Base-by-base conservation (phyloP, 2,113 vertebrate genomes). In the Saccopteryx leptura region DNA sequence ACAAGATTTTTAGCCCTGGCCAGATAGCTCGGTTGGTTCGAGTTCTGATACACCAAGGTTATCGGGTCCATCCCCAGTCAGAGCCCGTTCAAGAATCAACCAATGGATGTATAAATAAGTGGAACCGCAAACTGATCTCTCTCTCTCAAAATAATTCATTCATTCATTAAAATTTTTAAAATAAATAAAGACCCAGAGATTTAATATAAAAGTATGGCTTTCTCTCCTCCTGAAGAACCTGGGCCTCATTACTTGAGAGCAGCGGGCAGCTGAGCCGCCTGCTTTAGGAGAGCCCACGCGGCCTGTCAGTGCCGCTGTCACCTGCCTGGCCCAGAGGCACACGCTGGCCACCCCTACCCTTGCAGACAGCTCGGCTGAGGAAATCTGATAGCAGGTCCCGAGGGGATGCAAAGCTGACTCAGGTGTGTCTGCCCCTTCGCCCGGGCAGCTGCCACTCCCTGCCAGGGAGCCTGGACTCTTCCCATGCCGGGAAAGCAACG, bases 141-240 rank as follows among this genome's bases (percentile, higher is more conserved):
- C 65, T n/a, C 65, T 68, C 65, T 68, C 31, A 89, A 50, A 39
- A 39, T 39, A 39, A 39, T 39, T 39, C 3, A 39, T 39, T 39
- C 39, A 39, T 39, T 39, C 39, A 39, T 39, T 39, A 39, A 39
- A 39, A 39, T 39, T 39, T 39, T 39, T 39, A 39, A 39, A 39
- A 39, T 39, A 39, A 39, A 39, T 39, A 39, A 39, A 39, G 39
- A 56, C 10, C 28, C 17, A 65, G 60, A 65, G 11, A 23, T 26
- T 56, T 75, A 65, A 54, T 61, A 56, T 75, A 52, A 80, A 84
- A 83, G 50, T 15, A 28, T 39, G 28, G 39, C 84, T 48, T 95
- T 93, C 65, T 56, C 60, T 85, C 89, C 54, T 81, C 60, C 60
- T 63, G 48, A 54, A 79, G 89, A 94, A 82, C 9, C n/a, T n/a